These are phyloP conservation scores for Saguinus imperator DNA, from an alignment of 2,113 vertebrate species.

Conservation along the genomic window DNA sequence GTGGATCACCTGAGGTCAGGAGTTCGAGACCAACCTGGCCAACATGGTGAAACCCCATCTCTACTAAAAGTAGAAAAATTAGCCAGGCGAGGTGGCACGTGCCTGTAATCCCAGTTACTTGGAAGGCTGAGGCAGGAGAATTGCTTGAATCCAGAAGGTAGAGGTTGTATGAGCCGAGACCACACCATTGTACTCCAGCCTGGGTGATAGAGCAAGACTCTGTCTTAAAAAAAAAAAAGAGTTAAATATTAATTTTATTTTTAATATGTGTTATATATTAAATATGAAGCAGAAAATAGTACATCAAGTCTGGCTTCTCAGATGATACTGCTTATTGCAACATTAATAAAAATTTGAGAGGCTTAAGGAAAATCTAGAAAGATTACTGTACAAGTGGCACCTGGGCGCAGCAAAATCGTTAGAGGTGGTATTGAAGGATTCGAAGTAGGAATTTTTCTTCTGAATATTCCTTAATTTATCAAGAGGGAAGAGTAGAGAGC, in stretches of 20 bases:
- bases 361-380: background rate
- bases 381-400: background rate
- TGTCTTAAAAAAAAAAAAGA: background rate
- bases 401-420: background rate
- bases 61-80: background rate
- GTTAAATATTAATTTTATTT: background rate
- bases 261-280: background rate
- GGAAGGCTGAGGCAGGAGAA: background rate
- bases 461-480: background rate
- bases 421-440: background rate
- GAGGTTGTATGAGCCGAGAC: background rate
- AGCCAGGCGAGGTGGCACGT: fast-evolving
- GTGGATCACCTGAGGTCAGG: background rate
- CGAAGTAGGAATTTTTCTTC: background rate
- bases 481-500: background rate
- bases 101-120: background rate
- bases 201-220: background rate
- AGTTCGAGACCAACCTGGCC: background rate
- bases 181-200: background rate
- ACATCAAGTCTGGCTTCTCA: background rate
- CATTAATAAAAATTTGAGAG: background rate
- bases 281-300: background rate
- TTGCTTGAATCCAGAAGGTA: background rate
- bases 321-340: background rate
- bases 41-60: background rate